Evolutionary conservation across 2,113 vertebrate species (phyloP).

Genomic region (Catharus bicknelli): DNA sequence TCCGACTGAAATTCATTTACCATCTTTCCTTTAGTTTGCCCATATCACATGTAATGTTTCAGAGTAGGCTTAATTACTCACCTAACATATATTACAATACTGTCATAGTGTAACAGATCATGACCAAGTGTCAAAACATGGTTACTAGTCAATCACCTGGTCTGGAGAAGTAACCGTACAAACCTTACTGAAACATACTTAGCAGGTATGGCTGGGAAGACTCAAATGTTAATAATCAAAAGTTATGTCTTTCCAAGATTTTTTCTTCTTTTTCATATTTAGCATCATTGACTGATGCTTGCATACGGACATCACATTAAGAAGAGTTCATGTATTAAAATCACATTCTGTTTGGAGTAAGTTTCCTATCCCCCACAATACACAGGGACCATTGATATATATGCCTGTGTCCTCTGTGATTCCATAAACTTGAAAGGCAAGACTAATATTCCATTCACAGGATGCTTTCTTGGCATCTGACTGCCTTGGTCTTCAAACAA

Average conservation of each 20-base stretch:
- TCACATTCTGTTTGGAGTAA: background rate
- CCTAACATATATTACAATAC: background rate
- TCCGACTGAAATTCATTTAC: background rate
- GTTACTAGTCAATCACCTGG: background rate
- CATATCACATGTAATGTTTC: background rate
- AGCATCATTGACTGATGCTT: background rate
- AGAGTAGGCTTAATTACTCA: background rate
- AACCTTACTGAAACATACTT: background rate
- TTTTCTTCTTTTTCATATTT: background rate
- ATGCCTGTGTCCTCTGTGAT: fast-evolving
- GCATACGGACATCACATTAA: background rate
- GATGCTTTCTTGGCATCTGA: background rate
- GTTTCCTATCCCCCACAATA: background rate
- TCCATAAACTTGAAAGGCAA: background rate
- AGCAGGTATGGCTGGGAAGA: background rate
- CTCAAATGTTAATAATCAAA: background rate
- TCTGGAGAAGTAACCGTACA: background rate
- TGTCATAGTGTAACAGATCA: background rate
- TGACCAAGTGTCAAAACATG: background rate
- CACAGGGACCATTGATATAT: background rate
- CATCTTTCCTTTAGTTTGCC: background rate
- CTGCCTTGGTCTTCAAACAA: background rate
- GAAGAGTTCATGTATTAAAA: background rate
- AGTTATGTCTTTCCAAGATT: background rate
- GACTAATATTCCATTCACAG: background rate